Conservation (phyloP, 2,888 invertebrate species). For the Pachymerium ferrugineum region DNA sequence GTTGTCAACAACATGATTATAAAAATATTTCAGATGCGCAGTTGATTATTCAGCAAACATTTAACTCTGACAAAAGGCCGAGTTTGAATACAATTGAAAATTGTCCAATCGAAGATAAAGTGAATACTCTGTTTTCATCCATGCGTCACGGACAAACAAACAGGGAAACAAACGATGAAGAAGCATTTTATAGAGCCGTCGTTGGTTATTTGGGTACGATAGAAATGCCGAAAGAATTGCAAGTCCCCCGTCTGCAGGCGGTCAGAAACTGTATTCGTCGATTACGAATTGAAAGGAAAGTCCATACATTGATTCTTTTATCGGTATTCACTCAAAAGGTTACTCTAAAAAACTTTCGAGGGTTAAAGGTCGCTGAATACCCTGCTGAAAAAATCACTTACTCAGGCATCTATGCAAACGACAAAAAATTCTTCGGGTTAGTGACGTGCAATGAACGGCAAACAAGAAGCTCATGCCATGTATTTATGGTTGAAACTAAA, state of each 20-base stretch:
- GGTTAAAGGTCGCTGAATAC: conserved; percentile 76
- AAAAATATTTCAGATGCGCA: conserved; percentile 33
- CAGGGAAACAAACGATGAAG: conserved; percentile 20
- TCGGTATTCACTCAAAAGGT: conserved; percentile 73
- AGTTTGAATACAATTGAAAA: not conserved
- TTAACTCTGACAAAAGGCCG: not conserved
- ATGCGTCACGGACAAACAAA: conserved; percentile 36
- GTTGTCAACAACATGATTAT: conserved; percentile 30
- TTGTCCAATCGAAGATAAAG: not conserved
- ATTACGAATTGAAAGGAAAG: conserved; percentile 79
- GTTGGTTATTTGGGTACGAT: conserved; percentile 94
- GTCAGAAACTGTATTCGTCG: conserved; percentile 83
- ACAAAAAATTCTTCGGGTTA: conserved; percentile 85
- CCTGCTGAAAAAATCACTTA: conserved; percentile 78
- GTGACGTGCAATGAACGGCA: conserved; percentile 58
- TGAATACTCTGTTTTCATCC: conserved; percentile 42
- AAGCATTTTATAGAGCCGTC: conserved; percentile 58
- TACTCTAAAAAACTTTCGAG: conserved; percentile 69
- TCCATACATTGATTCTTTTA: conserved; percentile 70
- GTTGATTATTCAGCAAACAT: not conserved
- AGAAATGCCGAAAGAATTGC: conserved; percentile 68
- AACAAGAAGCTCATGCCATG: conserved; percentile 68
- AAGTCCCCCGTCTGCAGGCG: conserved; percentile 55
- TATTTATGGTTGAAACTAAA: conserved; percentile 87
- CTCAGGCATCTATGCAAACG: conserved; percentile 84